Base-by-base conservation (phyloP, 2,888 invertebrate species). In the Drosophila robusta region DNA sequence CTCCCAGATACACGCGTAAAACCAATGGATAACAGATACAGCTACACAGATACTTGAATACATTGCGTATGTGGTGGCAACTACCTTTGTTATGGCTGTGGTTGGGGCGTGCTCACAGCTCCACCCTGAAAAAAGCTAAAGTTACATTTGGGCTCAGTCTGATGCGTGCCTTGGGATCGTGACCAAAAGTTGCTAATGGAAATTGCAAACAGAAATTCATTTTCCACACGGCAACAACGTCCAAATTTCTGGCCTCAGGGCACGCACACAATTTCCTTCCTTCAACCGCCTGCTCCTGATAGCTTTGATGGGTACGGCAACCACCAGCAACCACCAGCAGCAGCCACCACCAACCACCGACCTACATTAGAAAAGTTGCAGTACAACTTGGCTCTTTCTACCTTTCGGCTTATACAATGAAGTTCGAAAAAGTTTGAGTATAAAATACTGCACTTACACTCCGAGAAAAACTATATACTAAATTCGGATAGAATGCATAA, bases 151-250 rank as follows among this genome's bases (percentile, higher is more conserved):
- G 6, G 32, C 54, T 55, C 29, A 61, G 50, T 54, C 64, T 66
- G 64, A 50, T 73, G 69, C 73, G 70, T 54, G 76, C 49, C 65
- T 29, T 44, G 55, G 73, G 67, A 67, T 76, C 82, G 74, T 83
- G 78, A 71, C 75, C 65, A 72, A 86, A 85, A 86, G 86, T 89
- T 87, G 75, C 81, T 86, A 86, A 86, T 86, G 86, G 86, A 86
- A 86, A 86, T 86, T 84, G 82, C 87, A 80, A 89, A 77, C 73
- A 79, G 72, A 73, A 87, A 89, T 77, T 74, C 73, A 75, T 81
- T 89, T 88, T 72, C 81, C 71, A 77, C 80, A 69, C 55, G 60
- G 52, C 58, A 70, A 57, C 52, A 51, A 44, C 60, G 60, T 64
- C 51, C 64, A 73, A 71, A 78, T 70, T 80, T 70, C 50, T 72